Conservation (phyloP, 2,113 vertebrate species). For the Chitala chitala region DNA sequence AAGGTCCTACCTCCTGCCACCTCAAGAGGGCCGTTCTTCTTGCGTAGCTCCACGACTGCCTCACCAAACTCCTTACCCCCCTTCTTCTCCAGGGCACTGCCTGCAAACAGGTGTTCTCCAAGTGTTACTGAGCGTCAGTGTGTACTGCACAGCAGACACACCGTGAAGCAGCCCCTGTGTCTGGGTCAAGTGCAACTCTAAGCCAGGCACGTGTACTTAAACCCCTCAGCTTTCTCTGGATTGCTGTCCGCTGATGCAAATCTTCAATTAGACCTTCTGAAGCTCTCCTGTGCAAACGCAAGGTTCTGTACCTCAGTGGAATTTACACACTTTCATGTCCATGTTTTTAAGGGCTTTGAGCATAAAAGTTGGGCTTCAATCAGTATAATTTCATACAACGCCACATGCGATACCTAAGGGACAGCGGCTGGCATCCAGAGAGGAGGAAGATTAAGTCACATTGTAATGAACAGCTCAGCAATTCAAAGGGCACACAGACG, state of each 20-base stretch:
- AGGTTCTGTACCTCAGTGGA: no score
- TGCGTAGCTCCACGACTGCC: conserved; percentile 82
- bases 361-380: no score
- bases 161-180: not conserved
- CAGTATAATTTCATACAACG: no score
- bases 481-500: not conserved
- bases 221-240: conserved; percentile 7
- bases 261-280: no score
- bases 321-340: not conserved
- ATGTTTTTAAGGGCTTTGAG: no score
- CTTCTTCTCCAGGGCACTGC: conserved; percentile 91
- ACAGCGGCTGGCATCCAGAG: conserved; percentile 23
- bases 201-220: not conserved
- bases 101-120: conserved; percentile 58
- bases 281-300: no score
- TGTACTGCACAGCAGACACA: conserved; percentile 18
- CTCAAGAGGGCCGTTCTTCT: conserved; percentile 93
- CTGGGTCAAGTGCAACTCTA: not conserved
- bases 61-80: conserved; percentile 93
- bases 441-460: conserved; percentile 17
- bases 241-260: no score
- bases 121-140: conserved; percentile 19
- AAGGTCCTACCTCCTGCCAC: conserved; percentile 91
- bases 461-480: conserved; percentile 17
- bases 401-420: no score